Evolutionary conservation across 1,140 invertebrate genomes (phyloP).

Genomic region (Drosophila gunungcola): DNA sequence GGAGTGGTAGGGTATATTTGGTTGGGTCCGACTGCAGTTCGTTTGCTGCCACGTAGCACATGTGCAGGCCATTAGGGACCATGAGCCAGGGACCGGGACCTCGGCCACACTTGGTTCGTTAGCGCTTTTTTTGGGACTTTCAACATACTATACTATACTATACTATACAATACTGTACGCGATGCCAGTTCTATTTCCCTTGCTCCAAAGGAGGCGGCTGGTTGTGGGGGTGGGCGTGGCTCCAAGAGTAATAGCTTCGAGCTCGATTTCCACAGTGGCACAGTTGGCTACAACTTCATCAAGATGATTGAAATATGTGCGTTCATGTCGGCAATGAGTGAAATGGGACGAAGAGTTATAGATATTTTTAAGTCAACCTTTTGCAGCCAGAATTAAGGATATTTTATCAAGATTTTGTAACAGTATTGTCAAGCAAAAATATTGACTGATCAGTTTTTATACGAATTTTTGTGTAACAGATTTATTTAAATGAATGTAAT

Average conservation of each 20-base stretch:
- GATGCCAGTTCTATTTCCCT: constrained; percentile 46
- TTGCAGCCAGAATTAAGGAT: neutral
- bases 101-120: constrained; percentile 75
- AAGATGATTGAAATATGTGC: constrained; percentile 55
- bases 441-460: no score
- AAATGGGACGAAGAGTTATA: constrained; percentile 21
- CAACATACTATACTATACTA: constrained; percentile 4
- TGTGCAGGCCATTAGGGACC: constrained; percentile 77
- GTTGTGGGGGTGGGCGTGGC: constrained; percentile 20
- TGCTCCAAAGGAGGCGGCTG: constrained; percentile 6
- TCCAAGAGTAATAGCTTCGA: constrained; percentile 45
- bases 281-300: constrained; percentile 47
- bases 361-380: constrained; percentile 17
- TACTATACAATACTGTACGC: constrained; percentile 29
- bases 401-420: neutral
- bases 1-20: constrained; percentile 9
- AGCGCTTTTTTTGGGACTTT: constrained; percentile 65
- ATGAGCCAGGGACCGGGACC: constrained; percentile 41
- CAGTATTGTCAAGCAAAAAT: no score
- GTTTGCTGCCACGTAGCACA: constrained; percentile 78
- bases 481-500: no score
- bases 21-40: constrained; percentile 61
- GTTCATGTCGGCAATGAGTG: constrained; percentile 36
- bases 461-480: no score
- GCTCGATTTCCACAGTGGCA: constrained; percentile 42